Base-by-base conservation (phyloP, 2,888 invertebrate species). In the Tanytarsus gracilentus region DNA sequence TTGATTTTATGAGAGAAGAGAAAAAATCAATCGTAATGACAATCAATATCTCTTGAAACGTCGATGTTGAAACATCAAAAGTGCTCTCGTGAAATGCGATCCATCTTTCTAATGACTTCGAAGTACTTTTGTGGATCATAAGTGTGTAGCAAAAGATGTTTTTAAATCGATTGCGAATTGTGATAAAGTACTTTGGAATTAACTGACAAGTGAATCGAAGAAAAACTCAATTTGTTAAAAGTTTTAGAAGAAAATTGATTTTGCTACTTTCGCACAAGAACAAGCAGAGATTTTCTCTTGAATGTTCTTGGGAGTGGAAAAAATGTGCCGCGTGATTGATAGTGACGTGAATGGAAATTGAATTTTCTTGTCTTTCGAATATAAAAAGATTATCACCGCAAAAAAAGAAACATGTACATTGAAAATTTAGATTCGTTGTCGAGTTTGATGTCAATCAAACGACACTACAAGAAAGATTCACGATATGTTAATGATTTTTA, bases 401-500 rank as follows among this genome's bases (percentile, higher is more conserved):
- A 23, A 48, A 48, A n/a, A 26, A 27, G n/a, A 14, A 50, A n/a
- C n/a, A 52, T 53, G 53, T 53, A 53, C 16, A 33, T 53, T 14
- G 53, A 53, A 36, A 29, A 29, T 36, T 44, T 64, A 62, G 64
- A 65, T 44, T 77, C 78, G 65, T 71, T 78, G 74, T 73, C 75
- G 62, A 51, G 51, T 29, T 25, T 51, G 18, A 51, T 51, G 14
- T 77, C 78, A 75, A 77, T 72, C 64, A 77, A 83, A 73, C 80
- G 88, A 68, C 88, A 89, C 75, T 90, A 90, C 71, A 90, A 90
- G 75, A 89, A 90, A 75, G 90, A 90, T 70, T 87, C 88, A 50
- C 77, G 87, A 66, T 90, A 88, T 75, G 80, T 90, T 63, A 77
- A 84, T 69, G 89, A 90, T 77, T 79, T 90, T 64, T 90, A 90